Evolutionary conservation across 1,140 invertebrate species (phyloP).

Genomic region (Goniozus legneri): DNA sequence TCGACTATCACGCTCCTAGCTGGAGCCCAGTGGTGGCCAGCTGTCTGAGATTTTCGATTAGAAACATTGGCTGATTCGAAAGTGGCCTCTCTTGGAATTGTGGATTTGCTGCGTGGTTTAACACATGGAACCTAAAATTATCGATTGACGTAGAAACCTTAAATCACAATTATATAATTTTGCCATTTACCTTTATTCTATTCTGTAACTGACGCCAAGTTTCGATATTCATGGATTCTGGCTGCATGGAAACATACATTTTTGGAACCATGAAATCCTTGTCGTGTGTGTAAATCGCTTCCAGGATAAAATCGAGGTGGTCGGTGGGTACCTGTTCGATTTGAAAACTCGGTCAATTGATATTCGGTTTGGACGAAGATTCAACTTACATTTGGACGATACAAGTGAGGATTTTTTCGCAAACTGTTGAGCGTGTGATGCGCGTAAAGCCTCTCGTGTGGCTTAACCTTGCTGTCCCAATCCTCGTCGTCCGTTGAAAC

Average conservation of each 20-base stretch:
- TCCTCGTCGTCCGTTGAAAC: constrained; percentile 28
- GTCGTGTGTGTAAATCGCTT: constrained; percentile 39
- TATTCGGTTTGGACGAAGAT: background rate
- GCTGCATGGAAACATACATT: constrained; percentile 35
- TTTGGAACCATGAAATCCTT: constrained; percentile 38
- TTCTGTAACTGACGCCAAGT: constrained; percentile 49
- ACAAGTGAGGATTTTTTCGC: constrained; percentile 11
- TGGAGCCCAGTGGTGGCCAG: background rate
- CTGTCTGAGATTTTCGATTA: constrained; percentile 10
- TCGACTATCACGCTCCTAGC: background rate
- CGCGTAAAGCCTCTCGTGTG: constrained; percentile 44
- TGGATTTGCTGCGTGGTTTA: too few species aligned
- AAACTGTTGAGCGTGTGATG: constrained; percentile 49
- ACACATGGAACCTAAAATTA: background rate
- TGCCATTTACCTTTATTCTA: constrained; percentile 36
- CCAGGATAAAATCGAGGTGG: constrained; percentile 40
- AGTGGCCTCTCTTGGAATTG: background rate
- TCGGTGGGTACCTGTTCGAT: constrained; percentile 37
- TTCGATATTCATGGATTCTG: constrained; percentile 38
- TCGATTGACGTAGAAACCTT: background rate
- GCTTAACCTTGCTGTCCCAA: constrained; percentile 37
- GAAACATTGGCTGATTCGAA: too few species aligned
- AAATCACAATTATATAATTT: constrained; percentile 1
- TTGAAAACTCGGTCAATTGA: background rate
- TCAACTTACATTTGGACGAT: background rate